These are phyloP conservation scores for Callipepla californica DNA, from an alignment of 2,113 vertebrate species.

Conservation along the genomic window DNA sequence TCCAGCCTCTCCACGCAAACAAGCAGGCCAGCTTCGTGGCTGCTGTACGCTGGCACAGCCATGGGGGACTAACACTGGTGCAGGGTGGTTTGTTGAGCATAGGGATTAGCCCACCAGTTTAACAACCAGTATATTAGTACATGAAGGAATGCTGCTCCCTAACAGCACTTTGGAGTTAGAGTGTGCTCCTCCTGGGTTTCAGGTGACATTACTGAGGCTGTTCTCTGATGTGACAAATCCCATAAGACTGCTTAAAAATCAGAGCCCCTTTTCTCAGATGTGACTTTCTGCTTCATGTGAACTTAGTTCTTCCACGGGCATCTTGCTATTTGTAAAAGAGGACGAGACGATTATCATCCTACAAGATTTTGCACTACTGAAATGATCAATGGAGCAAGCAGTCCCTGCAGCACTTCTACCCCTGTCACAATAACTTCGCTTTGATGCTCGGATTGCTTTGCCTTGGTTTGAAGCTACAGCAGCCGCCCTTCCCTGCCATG, in stretches of 20 bases:
- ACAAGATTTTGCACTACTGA: neutral
- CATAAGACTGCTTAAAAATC: neutral
- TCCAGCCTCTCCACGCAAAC: too few relatives aligned
- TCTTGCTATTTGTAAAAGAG: neutral
- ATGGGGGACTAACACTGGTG: too few relatives aligned
- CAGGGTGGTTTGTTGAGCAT: too few relatives aligned
- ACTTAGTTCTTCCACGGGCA: neutral
- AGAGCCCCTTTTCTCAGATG: neutral
- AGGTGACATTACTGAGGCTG: neutral
- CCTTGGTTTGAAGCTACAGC: neutral
- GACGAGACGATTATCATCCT: neutral
- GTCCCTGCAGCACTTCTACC: neutral
- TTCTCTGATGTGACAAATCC: neutral
- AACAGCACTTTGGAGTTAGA: too few relatives aligned
- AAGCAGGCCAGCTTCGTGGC: too few relatives aligned
- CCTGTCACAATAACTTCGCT: neutral
- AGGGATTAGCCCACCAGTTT: too few relatives aligned
- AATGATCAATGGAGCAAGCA: neutral
- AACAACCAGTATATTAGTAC: too few relatives aligned
- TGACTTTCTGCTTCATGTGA: neutral
- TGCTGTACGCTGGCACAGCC: too few relatives aligned
- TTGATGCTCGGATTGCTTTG: rapidly evolving
- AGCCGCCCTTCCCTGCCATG: neutral
- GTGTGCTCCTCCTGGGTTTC: too few relatives aligned
- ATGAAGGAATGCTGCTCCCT: too few relatives aligned